Percentiles rank a stretch among this genome's conserved stretches.
Evolutionary conservation across 2,888 invertebrate genomes (phyloP).

Genomic region (Exocentrus adspersus): DNA sequence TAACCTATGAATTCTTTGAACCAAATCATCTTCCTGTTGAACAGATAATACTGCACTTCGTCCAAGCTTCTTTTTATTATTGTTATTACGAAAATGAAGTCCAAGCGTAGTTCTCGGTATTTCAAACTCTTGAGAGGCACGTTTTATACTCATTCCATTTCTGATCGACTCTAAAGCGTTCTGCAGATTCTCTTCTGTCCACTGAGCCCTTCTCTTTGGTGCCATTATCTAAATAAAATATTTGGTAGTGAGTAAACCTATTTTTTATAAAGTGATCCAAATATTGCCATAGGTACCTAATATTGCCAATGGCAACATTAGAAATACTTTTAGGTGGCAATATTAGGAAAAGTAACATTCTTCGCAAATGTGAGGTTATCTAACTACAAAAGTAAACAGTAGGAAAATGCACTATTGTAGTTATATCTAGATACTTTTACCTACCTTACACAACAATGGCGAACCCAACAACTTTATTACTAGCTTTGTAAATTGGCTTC

Average conservation of each 20-base stretch:
- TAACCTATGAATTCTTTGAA: neutral
- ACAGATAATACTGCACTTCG: constrained; percentile 16
- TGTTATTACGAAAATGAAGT: neutral
- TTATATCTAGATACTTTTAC: too few relatives aligned
- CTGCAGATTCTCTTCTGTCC: neutral
- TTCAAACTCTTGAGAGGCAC: neutral
- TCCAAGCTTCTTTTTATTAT: constrained; percentile 10
- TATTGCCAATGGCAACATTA: neutral
- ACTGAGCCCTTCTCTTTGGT: neutral
- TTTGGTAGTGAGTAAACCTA: neutral
- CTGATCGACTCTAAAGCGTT: neutral
- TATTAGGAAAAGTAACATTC: too few relatives aligned
- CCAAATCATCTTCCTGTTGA: constrained; percentile 29
- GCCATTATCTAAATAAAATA: neutral
- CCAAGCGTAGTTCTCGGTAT: neutral
- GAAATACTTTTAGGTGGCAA: neutral
- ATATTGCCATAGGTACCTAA: neutral
- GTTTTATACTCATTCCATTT: neutral
- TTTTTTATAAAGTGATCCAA: neutral
- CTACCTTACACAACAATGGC: too few relatives aligned
- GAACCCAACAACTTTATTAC: too few relatives aligned
- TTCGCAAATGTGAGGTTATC: too few relatives aligned
- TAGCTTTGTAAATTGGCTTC: too few relatives aligned
- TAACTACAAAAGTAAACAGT: too few relatives aligned
- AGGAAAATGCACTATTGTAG: too few relatives aligned